Evolutionary conservation across 2,113 vertebrate species (phyloP).

Genomic region (Chloebia gouldiae): DNA sequence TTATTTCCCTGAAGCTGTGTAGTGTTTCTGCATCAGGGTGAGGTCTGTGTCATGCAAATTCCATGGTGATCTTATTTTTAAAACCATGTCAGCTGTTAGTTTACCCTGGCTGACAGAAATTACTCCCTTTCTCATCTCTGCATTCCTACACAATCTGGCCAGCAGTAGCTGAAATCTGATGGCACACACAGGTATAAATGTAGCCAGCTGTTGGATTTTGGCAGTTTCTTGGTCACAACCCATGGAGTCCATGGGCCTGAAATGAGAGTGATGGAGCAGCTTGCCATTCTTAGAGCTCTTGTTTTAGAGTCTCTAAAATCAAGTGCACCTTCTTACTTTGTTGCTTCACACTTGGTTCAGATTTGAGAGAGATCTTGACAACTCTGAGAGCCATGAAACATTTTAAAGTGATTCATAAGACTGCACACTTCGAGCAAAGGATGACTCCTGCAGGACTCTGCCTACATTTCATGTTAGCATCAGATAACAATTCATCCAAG

Average conservation of each 20-base stretch:
- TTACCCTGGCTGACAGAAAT: neutral
- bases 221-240: neutral
- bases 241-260: neutral
- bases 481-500: neutral
- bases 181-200: neutral
- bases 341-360: neutral
- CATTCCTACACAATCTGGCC: neutral
- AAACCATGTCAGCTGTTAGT: neutral
- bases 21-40: neutral
- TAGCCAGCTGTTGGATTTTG: neutral
- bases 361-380: neutral
- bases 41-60: neutral
- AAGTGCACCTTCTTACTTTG: neutral
- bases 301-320: constrained; percentile 1
- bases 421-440: neutral
- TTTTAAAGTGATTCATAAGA: neutral
- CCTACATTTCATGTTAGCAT: neutral
- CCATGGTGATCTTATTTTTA: neutral
- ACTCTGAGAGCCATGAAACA: neutral
- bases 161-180: neutral
- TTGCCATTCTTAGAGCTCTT: neutral
- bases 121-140: neutral
- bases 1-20: neutral
- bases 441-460: constrained; percentile 12
- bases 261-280: neutral